Evolutionary conservation across 2,888 invertebrate species (phyloP), one percentile per base, ranked within the genome.

Genomic region (Amiota communis): DNA sequence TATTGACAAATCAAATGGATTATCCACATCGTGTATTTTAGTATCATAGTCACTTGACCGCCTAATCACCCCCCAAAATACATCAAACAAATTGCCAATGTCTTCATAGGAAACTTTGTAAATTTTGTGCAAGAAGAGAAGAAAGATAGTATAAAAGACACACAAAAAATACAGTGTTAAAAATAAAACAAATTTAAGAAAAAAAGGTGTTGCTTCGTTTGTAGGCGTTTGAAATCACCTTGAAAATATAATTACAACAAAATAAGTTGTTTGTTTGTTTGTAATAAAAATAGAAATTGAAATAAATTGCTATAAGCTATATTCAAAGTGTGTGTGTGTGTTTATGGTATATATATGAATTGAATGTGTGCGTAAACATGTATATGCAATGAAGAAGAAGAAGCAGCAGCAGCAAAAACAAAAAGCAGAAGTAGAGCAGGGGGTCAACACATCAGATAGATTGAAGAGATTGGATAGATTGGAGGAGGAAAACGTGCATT

Each of bases 371-470:
- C 10, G 20, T 68, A 36, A 68, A 68, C 13, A 68, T 68, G 67
- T 51, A 51, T 68, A 23, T 68, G 51, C 48, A 53, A 68, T 53
- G 67, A 68, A 51, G 51, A 51, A 23, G 51, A 12, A 23, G 67
- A 12, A 51, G 49, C 67, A 67, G 51, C 46, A 63, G 13, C 48
- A 49, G 48, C 65, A 46, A 64, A 36, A 36, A 48, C 15, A 47
- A 65, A 15, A 13, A 67, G 8, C n/a, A 63, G 63, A 48, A 65
- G 65, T 48, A 49, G 65, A 65, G 48, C 65, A 65, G 65, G 49
- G 65, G 65, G 65, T 65, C 65, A 48, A 36, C 65, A 36, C 17
- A 48, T 11, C 48, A 65, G 10, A 46, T 36, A 36, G 36, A 36
- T 36, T 36, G 36, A 36, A 36, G 36, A 36, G 36, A 36, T 36